Base-by-base conservation (phyloP, 2,797 vertebrate genomes). In the Saguinus oedipus region DNA sequence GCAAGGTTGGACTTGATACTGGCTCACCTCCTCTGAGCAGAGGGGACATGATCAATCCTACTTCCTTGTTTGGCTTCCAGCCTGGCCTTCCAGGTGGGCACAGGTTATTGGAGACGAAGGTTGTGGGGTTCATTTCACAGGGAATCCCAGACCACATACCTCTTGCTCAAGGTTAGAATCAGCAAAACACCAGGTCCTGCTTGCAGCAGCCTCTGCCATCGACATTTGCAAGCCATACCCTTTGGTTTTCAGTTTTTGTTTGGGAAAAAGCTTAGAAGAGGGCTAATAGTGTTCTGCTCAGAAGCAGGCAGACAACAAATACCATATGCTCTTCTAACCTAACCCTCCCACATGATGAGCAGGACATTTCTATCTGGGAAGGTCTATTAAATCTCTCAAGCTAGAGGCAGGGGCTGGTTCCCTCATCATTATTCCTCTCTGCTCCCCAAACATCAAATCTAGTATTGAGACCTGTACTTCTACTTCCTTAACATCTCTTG, bases 1-100 rank as follows among this genome's bases (percentile, higher is more conserved):
- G 61, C 2, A 33, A 15, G 48, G 1, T 33, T 4, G 13, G 14
- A 27, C 15, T 46, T 17, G 30, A 27, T 1, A 46, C 46, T 12
- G 33, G n/a, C n/a, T 50, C 30, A 24, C 24, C 10, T 24, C 44
- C 15, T 8, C 6, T 0, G 0, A 8, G 53, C 0, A 14, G 27
- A 36, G 7, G 36, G 53, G 7, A n/a, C 36, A 44, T 7, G 33
- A 44, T 36, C 4, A 2, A 50, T 72, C 57, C 50, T 42, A 6
- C n/a, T 22, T 72, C 57, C 50, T 55, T n/a, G n/a, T 12, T 57
- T 55, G 44, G 2, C 61, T 44, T 39, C n/a, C 44, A 44, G 39
- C 44, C 1, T 3, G 17, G 84, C 8, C 78, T 30, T 19, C 26
- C 36, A 46, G 36, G 27, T 13, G 8, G 75, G 7, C 9, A 4